A percentile compares a stretch with the other conserved stretches of the same genome.
Conservation (phyloP, 2,888 invertebrate species). For the Blastobasis lacticolella region DNA sequence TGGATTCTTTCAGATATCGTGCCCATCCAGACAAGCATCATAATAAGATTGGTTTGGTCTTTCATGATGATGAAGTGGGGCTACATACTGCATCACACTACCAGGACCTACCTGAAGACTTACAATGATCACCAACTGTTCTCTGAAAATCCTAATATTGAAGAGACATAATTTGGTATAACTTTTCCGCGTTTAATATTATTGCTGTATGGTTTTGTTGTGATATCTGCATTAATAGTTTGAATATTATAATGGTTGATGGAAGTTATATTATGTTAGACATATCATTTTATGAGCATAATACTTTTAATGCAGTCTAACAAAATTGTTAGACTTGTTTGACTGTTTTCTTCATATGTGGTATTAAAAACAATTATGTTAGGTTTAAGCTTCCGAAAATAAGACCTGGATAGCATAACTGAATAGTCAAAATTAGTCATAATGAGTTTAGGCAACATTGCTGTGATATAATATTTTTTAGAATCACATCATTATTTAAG, state of each 20-base stretch:
- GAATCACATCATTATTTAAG: conserved; percentile 6
- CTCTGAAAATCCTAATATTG: conserved; percentile 60
- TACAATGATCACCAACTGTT: conserved; percentile 63
- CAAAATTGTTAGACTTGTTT: too few relatives aligned
- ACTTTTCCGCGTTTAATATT: neutral
- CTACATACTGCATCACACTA: conserved; percentile 53
- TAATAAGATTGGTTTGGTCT: conserved; percentile 67
- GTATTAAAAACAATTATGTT: too few relatives aligned
- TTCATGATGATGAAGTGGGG: conserved; percentile 74
- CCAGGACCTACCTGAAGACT: conserved; percentile 56
- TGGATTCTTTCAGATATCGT: conserved; percentile 47
- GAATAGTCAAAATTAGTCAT: neutral
- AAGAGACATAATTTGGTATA: conserved; percentile 46
- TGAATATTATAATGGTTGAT: too few relatives aligned
- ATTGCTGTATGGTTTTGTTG: conserved; percentile 20
- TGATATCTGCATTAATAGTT: neutral
- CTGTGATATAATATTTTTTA: neutral
- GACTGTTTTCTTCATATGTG: too few relatives aligned
- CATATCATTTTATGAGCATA: too few relatives aligned
- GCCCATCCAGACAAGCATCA: conserved; percentile 58
- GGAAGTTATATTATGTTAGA: too few relatives aligned
- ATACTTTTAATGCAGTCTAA: too few relatives aligned
- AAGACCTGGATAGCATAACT: too few relatives aligned
- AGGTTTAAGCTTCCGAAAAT: too few relatives aligned
- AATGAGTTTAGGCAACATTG: neutral